Conservation (phyloP, 2,113 vertebrate species). For the Peromyscus californicus region DNA sequence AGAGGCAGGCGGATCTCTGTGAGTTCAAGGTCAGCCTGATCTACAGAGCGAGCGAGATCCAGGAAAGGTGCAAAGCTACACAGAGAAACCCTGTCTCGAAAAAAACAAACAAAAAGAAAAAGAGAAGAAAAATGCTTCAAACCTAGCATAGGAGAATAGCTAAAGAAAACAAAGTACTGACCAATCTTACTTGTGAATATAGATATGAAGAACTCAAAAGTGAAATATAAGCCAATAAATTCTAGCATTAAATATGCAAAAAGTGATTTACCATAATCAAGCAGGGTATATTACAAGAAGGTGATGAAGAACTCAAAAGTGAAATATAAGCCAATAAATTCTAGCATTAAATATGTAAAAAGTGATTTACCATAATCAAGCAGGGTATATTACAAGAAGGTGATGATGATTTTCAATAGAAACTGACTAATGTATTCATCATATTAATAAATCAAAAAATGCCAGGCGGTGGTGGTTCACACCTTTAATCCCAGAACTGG, state of each 20-base stretch:
- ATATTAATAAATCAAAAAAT: conserved; percentile 3
- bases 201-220: conserved; percentile 52
- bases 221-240: conserved; percentile 63
- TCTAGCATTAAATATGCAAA: conserved; percentile 17
- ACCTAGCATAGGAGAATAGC: neutral
- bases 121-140: conserved; percentile 53
- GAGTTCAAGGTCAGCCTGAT: too few relatives aligned
- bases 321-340: too few relatives aligned
- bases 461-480: too few relatives aligned
- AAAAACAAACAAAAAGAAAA: too few relatives aligned
- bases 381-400: conserved; percentile 4
- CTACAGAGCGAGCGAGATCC: too few relatives aligned
- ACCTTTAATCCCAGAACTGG: too few relatives aligned
- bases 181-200: conserved; percentile 26
- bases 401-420: conserved; percentile 57
- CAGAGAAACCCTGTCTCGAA: too few relatives aligned
- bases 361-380: conserved; percentile 42
- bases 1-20: too few relatives aligned
- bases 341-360: conserved; percentile 1
- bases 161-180: conserved; percentile 42
- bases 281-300: conserved; percentile 13
- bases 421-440: conserved; percentile 54
- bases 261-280: conserved; percentile 43
- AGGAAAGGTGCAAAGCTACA: too few relatives aligned
- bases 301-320: too few relatives aligned